Percentiles rank a stretch among this genome's conserved stretches.
Evolutionary conservation across 1,140 invertebrate genomes (phyloP).

Genomic region (Diorhabda sublineata): DNA sequence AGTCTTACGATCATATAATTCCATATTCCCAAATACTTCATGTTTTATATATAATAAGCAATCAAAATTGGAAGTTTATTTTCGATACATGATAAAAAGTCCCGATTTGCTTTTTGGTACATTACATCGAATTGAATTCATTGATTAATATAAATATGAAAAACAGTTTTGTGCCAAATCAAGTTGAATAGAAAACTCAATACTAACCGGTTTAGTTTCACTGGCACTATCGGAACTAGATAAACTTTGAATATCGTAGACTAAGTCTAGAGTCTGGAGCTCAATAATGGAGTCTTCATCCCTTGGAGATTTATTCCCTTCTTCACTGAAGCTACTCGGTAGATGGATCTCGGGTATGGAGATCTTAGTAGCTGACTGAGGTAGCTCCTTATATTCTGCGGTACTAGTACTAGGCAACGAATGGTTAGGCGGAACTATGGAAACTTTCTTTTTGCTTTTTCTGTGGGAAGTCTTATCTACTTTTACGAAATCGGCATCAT

Average conservation of each 20-base stretch:
- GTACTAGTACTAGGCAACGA: conserved; percentile 42
- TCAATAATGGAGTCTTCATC: conserved; percentile 46
- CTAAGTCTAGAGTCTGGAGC: conserved; percentile 45
- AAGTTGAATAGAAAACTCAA: not conserved
- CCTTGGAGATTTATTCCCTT: conserved; percentile 25
- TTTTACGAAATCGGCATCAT: conserved; percentile 31
- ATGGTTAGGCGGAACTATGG: conserved; percentile 42
- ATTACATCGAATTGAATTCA: too few relatives aligned
- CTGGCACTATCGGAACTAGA: conserved; percentile 45
- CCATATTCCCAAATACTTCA: too few relatives aligned
- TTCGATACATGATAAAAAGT: too few relatives aligned
- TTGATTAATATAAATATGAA: too few relatives aligned
- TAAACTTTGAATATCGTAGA: conserved; percentile 46
- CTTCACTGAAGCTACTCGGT: conserved; percentile 37
- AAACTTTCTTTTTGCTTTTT: conserved; percentile 43
- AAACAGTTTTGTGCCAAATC: not conserved
- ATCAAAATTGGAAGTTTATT: too few relatives aligned
- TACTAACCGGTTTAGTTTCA: conserved; percentile 13
- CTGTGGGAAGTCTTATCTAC: conserved; percentile 34
- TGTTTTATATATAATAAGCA: too few relatives aligned
- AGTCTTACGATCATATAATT: too few relatives aligned
- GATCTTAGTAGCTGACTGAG: conserved; percentile 26
- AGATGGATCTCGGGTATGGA: conserved; percentile 30
- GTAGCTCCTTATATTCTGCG: conserved; percentile 34
- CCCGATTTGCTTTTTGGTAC: too few relatives aligned